Percentiles rank a stretch among this genome's conserved stretches.
Conservation (phyloP, 2,113 vertebrate species). For the Proterorhinus semilunaris region DNA sequence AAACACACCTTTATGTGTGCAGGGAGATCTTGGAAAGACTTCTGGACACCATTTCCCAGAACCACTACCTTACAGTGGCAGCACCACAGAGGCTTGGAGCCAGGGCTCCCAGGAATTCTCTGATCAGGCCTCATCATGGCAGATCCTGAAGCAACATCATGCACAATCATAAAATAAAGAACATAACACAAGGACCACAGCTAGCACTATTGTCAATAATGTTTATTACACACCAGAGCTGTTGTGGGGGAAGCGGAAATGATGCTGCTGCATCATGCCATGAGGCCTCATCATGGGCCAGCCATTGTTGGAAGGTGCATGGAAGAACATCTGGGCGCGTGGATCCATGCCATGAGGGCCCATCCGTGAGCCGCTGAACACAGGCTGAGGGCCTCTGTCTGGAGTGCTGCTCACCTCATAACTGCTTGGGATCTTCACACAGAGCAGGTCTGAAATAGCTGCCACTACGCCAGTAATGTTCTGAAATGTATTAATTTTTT, state of each 20-base stretch:
- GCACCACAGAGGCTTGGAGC: slow-evolving; percentile 88
- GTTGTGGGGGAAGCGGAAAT: slow-evolving; percentile 77
- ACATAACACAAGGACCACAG: neutral
- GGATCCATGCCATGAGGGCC: slow-evolving; percentile 61
- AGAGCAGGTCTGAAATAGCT: slow-evolving; percentile 70
- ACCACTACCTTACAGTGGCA: slow-evolving; percentile 95
- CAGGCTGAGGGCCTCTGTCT: slow-evolving; percentile 72
- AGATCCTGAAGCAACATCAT: slow-evolving; percentile 64
- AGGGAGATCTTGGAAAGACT: slow-evolving; percentile 82
- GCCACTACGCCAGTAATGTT: slow-evolving; percentile 89
- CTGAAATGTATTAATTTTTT: slow-evolving; percentile 68
- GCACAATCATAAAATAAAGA: neutral
- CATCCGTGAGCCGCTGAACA: slow-evolving; percentile 63
- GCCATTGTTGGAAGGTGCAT: slow-evolving; percentile 51
- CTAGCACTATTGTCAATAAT: neutral
- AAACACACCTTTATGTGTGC: slow-evolving; percentile 72
- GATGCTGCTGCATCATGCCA: slow-evolving; percentile 76
- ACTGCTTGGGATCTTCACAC: slow-evolving; percentile 90
- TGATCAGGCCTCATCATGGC: slow-evolving; percentile 75
- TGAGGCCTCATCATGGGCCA: slow-evolving; percentile 61
- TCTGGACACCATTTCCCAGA: slow-evolving; percentile 90
- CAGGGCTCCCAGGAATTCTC: slow-evolving; percentile 67
- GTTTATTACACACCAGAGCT: slow-evolving; percentile 81
- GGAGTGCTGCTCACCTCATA: slow-evolving; percentile 90
- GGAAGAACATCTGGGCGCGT: slow-evolving; percentile 57